Conservation (phyloP, 2,797 vertebrate genomes). For the Hafferia zeledoni region DNA sequence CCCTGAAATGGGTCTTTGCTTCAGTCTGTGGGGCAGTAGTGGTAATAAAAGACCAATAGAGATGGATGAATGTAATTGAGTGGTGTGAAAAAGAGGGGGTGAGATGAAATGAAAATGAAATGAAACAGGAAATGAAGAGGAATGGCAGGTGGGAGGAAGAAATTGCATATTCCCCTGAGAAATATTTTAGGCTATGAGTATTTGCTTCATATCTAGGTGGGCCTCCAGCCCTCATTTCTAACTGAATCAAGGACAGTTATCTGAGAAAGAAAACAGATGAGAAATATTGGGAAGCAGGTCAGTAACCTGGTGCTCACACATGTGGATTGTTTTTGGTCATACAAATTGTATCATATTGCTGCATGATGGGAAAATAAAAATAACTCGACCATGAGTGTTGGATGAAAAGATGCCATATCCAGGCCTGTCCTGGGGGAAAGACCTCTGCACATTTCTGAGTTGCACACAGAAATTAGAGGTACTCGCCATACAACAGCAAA, state of each 20-base stretch:
- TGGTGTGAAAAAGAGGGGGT: not conserved
- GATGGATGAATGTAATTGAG: conserved; percentile 44
- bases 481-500: not conserved
- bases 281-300: not conserved
- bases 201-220: not conserved
- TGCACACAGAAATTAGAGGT: not conserved
- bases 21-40: not conserved
- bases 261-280: not conserved
- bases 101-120: conserved; percentile 38
- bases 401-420: not conserved
- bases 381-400: not conserved
- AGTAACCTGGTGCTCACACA: not conserved
- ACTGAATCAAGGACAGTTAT: not conserved
- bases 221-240: not conserved
- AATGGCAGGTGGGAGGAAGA: conserved; percentile 18
- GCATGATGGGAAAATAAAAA: not conserved
- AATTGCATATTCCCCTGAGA: not conserved
- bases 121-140: conserved; percentile 39
- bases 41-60: conserved; percentile 21
- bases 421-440: not conserved
- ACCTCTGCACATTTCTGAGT: not conserved
- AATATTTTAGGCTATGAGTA: not conserved
- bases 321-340: not conserved
- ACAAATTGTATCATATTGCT: not conserved
- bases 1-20: not conserved